A percentile compares a stretch with the other conserved stretches of the same genome.
These are phyloP conservation scores for Progne subis DNA, from an alignment of 2,113 vertebrate genomes.

Conservation along the genomic window DNA sequence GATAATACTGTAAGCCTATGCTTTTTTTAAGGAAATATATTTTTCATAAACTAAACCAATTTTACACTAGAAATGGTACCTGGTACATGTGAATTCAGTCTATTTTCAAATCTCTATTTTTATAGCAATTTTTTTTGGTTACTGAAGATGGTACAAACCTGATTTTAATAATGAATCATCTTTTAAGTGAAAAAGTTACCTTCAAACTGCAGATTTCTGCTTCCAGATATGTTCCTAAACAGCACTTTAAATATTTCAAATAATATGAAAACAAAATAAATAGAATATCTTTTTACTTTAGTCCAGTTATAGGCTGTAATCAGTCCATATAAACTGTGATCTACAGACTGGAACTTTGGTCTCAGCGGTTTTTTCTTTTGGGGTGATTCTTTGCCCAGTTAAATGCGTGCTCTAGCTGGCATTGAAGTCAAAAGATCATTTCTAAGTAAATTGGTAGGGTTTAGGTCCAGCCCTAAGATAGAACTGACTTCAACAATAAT, in stretches of 20 bases:
- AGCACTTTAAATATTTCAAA: slow-evolving; percentile 49
- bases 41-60: slow-evolving; percentile 73
- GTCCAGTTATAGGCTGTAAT: neutral
- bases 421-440: neutral
- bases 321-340: neutral
- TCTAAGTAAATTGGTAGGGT: neutral
- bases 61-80: slow-evolving; percentile 68
- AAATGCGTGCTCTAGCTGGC: neutral
- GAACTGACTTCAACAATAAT: neutral
- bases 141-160: slow-evolving; percentile 46
- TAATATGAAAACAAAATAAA: neutral
- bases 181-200: slow-evolving; percentile 36
- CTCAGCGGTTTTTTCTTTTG: neutral
- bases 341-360: neutral
- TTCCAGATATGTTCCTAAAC: slow-evolving; percentile 26
- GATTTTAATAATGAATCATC: slow-evolving; percentile 61
- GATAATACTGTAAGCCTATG: slow-evolving; percentile 36
- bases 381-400: neutral
- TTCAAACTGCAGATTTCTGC: slow-evolving; percentile 23
- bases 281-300: neutral
- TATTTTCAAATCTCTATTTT: slow-evolving; percentile 77
- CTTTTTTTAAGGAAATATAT: slow-evolving; percentile 73
- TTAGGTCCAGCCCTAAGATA: neutral
- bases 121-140: slow-evolving; percentile 58
- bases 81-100: slow-evolving; percentile 70